These are phyloP conservation scores for Drosophila bocki DNA, from an alignment of 1,140 invertebrate species.

Conservation along the genomic window DNA sequence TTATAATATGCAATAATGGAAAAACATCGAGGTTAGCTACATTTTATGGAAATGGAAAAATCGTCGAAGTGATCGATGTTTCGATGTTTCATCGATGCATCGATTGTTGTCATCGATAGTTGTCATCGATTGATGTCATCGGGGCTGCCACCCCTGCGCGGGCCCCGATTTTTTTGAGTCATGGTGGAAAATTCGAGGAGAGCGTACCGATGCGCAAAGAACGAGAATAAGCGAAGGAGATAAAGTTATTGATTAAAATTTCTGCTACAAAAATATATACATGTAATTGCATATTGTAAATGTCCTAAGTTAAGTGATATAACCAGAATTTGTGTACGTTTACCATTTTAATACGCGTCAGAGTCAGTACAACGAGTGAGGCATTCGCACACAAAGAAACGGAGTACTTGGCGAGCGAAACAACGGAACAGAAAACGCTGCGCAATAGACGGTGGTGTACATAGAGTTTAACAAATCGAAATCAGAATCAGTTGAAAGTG, in stretches of 20 bases:
- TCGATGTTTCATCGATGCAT: too few relatives aligned
- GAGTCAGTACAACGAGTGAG: conserved; percentile 82
- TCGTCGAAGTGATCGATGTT: too few relatives aligned
- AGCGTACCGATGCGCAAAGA: conserved; percentile 75
- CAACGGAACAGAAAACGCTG: conserved; percentile 60
- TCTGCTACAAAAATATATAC: conserved; percentile 80
- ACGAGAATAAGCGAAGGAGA: conserved; percentile 66
- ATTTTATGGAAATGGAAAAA: too few relatives aligned
- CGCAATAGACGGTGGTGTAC: conserved; percentile 65
- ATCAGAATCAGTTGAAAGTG: conserved; percentile 79
- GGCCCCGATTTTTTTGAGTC: conserved; percentile 40
- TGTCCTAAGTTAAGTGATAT: conserved; percentile 81
- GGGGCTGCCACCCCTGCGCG: too few relatives aligned
- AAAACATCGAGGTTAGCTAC: too few relatives aligned
- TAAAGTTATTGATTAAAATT: conserved; percentile 81
- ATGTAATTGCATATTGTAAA: conserved; percentile 83
- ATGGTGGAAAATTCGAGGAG: conserved; percentile 74
- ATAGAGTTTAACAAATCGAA: conserved; percentile 64
- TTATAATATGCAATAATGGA: too few relatives aligned
- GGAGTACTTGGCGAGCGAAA: conserved; percentile 71
- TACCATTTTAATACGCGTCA: conserved; percentile 80
- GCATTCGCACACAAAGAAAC: conserved; percentile 63
- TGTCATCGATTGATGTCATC: too few relatives aligned
- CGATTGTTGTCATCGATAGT: too few relatives aligned
- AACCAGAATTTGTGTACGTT: conserved; percentile 79